These are phyloP conservation scores for Drosophila biarmipes DNA, from an alignment of 1,140 invertebrate species.

Conservation along the genomic window DNA sequence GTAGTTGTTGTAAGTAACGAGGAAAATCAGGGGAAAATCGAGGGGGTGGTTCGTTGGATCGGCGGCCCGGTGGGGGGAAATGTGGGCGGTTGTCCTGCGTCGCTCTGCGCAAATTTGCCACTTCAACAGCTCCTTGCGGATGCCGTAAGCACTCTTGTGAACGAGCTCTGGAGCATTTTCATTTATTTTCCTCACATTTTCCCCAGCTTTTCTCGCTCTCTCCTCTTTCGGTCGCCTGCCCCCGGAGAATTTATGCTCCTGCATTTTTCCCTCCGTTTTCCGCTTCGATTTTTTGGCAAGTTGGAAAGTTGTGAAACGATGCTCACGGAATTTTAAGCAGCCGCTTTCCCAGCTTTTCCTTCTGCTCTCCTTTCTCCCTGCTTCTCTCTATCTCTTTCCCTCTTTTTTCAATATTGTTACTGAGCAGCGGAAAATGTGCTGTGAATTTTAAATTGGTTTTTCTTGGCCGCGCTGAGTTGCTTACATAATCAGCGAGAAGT, in stretches of 20 bases:
- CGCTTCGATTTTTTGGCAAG: slow-evolving; percentile 79
- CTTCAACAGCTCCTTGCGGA: slow-evolving; percentile 84
- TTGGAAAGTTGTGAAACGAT: slow-evolving; percentile 84
- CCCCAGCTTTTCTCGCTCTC: slow-evolving; percentile 20
- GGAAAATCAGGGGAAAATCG: slow-evolving; percentile 1
- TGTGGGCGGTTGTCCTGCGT: slow-evolving; percentile 52
- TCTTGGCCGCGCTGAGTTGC: slow-evolving; percentile 46
- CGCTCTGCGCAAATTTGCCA: slow-evolving; percentile 84
- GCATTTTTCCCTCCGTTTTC: slow-evolving; percentile 44
- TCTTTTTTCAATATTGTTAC: slow-evolving; percentile 77
- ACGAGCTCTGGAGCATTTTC: slow-evolving; percentile 84
- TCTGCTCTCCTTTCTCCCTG: slow-evolving; percentile 19
- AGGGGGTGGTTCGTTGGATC: not conserved
- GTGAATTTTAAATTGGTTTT: slow-evolving; percentile 76
- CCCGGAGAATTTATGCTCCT: slow-evolving; percentile 64
- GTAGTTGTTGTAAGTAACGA: slow-evolving; percentile 84
- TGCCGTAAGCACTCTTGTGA: slow-evolving; percentile 84
- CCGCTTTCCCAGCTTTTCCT: slow-evolving; percentile 32
- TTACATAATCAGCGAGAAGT: slow-evolving; percentile 60
- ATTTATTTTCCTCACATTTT: slow-evolving; percentile 83
- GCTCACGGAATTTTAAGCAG: slow-evolving; percentile 84
- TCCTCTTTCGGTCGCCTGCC: slow-evolving; percentile 9
- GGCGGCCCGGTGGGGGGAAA: not conserved
- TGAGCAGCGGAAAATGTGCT: slow-evolving; percentile 76
- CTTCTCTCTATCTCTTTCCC: not conserved